A percentile compares a stretch with the other conserved stretches of the same genome.
Conservation (phyloP, 2,113 vertebrate species). For the Podarcis raffonei region DNA sequence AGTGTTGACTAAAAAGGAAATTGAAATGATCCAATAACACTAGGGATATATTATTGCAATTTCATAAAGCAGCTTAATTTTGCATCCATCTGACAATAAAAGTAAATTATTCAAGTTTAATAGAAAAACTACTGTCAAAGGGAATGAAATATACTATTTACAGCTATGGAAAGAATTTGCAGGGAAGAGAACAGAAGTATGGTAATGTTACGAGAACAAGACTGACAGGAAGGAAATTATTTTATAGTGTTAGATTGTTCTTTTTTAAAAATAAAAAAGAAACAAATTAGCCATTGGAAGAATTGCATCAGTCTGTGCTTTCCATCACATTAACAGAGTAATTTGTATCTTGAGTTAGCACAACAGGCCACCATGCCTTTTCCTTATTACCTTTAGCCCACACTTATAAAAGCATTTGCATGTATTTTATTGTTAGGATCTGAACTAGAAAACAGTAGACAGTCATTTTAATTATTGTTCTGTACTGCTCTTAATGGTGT, state of each 20-base stretch:
- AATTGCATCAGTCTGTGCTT: constrained; percentile 5
- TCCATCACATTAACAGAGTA: constrained; percentile 39
- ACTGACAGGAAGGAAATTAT: constrained; percentile 53
- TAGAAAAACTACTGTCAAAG: constrained; percentile 30
- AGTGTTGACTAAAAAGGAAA: constrained; percentile 54
- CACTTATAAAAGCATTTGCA: not conserved
- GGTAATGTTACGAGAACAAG: constrained; percentile 45
- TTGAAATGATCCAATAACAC: constrained; percentile 39
- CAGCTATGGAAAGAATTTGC: constrained; percentile 17
- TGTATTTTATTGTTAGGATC: not conserved
- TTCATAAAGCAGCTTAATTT: constrained; percentile 66
- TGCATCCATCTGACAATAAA: constrained; percentile 52
- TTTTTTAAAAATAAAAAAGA: constrained; percentile 23
- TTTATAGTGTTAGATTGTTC: constrained; percentile 21
- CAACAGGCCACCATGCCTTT: fast-evolving
- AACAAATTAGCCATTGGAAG: constrained; percentile 35
- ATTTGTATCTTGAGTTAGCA: constrained; percentile 31
- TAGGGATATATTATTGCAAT: constrained; percentile 39
- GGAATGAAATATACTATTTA: constrained; percentile 60
- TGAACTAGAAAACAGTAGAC: too few relatives aligned
- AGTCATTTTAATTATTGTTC: too few relatives aligned
- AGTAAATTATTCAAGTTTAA: constrained; percentile 53
- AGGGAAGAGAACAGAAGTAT: constrained; percentile 16
- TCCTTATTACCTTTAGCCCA: not conserved
- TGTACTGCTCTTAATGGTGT: too few relatives aligned